Base-by-base conservation (phyloP, 2,888 invertebrate genomes). In the Eutolmus rufibarbis region DNA sequence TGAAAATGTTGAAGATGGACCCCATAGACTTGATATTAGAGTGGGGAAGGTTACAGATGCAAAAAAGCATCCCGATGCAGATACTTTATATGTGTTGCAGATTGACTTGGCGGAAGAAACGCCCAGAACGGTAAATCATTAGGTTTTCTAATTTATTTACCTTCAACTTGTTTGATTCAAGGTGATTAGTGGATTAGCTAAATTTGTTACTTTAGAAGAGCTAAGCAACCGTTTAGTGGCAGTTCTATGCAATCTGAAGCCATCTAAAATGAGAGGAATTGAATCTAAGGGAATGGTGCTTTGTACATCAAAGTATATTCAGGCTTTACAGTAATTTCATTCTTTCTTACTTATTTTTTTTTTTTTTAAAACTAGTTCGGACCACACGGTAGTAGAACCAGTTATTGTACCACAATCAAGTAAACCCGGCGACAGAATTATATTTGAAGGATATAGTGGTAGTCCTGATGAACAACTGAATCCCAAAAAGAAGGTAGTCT, bases 191-290 rank as follows among this genome's bases (percentile, higher is more conserved):
- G 99, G 99, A 1, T 94, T 99, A 89, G 99, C 98, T 0, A 97
- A 97, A 91, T 97, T 95, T 93, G 96, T 98, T 23, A 96, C 98
- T 14, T 94, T 97, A 86, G 97, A 98, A 91, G 95, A 98, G 93
- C 97, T 99, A 96, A 94, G 96, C 91, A 95, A 98, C 90, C 95
- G 98, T 88, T 94, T 97, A 92, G 99, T 98, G 5, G 96, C 99
- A 5, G 97, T 99, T 3, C 93, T 99, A 82, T 98, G 98, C 90
- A 99, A 99, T 93, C 94, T 99, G 82, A 99, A 99, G 93, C 96
- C 99, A 56, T 98, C 98, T 16, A 99, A 98, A 94, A 97, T 99
- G 96, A 94, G 98, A 89, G 98, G 98, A 82, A 94, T 98, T 40
- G 95, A 96, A 90, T 98, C 98, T 0, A 95, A 96, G 91, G 98